Conservation (phyloP, 2,888 invertebrate genomes). For the Neoascia interrupta region DNA sequence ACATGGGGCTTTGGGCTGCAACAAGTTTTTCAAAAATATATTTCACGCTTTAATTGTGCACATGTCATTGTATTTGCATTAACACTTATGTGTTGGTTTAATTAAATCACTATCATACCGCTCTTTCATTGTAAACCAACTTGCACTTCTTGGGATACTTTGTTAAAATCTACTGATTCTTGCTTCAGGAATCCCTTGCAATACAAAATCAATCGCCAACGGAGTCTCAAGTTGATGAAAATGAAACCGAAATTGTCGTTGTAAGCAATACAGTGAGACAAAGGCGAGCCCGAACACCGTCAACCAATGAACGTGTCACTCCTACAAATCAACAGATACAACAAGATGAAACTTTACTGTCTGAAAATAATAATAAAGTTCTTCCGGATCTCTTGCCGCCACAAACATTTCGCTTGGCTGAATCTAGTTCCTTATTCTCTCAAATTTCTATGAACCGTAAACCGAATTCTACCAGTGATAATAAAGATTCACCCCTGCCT, state of each 20-base stretch:
- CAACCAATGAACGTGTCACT: slow-evolving; percentile 73
- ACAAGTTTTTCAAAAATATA: slow-evolving; percentile 23
- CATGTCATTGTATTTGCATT: slow-evolving; percentile 50
- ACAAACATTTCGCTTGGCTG: slow-evolving; percentile 84
- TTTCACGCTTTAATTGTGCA: slow-evolving; percentile 56
- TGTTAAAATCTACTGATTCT: slow-evolving; percentile 52
- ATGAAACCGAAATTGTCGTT: slow-evolving; percentile 82
- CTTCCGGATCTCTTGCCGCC: slow-evolving; percentile 81
- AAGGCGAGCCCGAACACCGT: slow-evolving; percentile 78
- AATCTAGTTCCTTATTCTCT: slow-evolving; percentile 85
- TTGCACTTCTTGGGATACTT: slow-evolving; percentile 39
- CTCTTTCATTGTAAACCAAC: slow-evolving; percentile 56
- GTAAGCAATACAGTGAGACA: slow-evolving; percentile 84
- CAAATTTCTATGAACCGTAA: slow-evolving; percentile 82
- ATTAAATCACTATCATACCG: slow-evolving; percentile 52
- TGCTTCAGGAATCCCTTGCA: slow-evolving; percentile 49
- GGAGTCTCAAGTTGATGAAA: slow-evolving; percentile 60
- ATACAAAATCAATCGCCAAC: slow-evolving; percentile 14
- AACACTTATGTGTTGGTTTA: slow-evolving; percentile 23
- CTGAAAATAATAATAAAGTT: slow-evolving; percentile 74
- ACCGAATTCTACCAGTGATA: neutral
- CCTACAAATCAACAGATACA: slow-evolving; percentile 44
- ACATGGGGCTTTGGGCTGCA: slow-evolving; percentile 52
- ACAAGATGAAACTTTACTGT: slow-evolving; percentile 71
- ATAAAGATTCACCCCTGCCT: slow-evolving; percentile 71